Evolutionary conservation across 1,140 invertebrate species (phyloP).

Genomic region (Hycleus phaleratus): DNA sequence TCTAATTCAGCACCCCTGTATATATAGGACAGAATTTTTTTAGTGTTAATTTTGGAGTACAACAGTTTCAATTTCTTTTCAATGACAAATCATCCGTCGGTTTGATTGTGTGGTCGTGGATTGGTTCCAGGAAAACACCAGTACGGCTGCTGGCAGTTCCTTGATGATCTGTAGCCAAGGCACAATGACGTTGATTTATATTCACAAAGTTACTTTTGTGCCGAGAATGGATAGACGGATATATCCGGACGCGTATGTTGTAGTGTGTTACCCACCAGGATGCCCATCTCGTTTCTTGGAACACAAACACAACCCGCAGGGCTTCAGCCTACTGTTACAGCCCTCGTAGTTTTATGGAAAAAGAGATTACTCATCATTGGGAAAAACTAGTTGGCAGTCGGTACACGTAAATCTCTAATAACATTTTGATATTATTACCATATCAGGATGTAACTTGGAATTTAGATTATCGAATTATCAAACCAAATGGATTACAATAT

Average conservation of each 20-base stretch:
- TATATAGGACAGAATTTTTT: too few relatives aligned
- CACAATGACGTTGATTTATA: slow-evolving; percentile 32
- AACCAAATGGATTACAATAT: slow-evolving; percentile 19
- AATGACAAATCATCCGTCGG: too few relatives aligned
- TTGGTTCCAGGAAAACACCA: neutral
- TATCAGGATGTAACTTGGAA: slow-evolving; percentile 36
- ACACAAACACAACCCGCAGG: slow-evolving; percentile 7
- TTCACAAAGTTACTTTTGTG: slow-evolving; percentile 27
- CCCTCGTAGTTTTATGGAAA: slow-evolving; percentile 2
- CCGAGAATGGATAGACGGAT: slow-evolving; percentile 24
- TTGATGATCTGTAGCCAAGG: slow-evolving; percentile 13
- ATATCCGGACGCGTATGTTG: slow-evolving; percentile 18
- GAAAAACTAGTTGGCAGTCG: slow-evolving; percentile 16
- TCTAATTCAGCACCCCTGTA: too few relatives aligned
- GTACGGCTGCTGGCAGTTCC: slow-evolving; percentile 8
- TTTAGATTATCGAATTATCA: slow-evolving; percentile 37
- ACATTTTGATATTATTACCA: slow-evolving; percentile 40
- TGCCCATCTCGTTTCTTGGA: neutral
- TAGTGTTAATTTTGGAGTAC: too few relatives aligned
- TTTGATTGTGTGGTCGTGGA: too few relatives aligned
- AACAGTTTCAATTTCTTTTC: too few relatives aligned
- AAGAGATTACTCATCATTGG: slow-evolving; percentile 19
- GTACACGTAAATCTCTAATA: slow-evolving; percentile 34
- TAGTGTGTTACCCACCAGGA: slow-evolving; percentile 2
- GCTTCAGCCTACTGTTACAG: slow-evolving; percentile 1